Base-by-base conservation (phyloP, 1,140 invertebrate genomes). In the Aphidius gifuensis region DNA sequence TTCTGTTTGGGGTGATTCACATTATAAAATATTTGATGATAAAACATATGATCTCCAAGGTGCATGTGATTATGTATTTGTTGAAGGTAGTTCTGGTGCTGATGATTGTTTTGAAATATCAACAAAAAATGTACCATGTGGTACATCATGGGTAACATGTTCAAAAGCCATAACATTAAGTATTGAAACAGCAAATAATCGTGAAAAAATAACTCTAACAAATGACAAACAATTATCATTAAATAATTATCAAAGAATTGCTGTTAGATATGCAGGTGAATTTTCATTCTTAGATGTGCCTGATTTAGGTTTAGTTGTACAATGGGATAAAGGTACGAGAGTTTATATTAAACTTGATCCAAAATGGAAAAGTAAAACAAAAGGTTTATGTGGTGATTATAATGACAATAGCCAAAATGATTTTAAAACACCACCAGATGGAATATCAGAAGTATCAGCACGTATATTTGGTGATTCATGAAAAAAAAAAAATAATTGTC, bases 381-480 rank as follows among this genome's bases (percentile, higher is more conserved):
- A 86, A 79, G 94, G 94, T 55, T 80, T 97, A 4, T 97, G 94
- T 77, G 94, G 94, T 1, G 94, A 97, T 76, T 96, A 90, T 75
- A 93, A 97, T 75, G 87, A 88, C 39, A 88, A 96, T 70, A 83
- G 85, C 58, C 80, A 83, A 7, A 90, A 95, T 69, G 92, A 95
- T 71, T 94, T 95, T 82, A 86, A 89, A 73, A 90, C 90, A 5
- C 92, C 92, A 0, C 88, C 89, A 0, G 85, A 88, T 23, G 91
- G 91, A 1, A 74, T 88, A 32, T 79, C 86, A 3, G 91, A 93
- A 72, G 87, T 86, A 0, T 89, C 88, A 8, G 80, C 88, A 0
- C 79, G 84, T 38, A 78, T 91, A 5, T 96, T 96, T 74, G 93
- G 88, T 0, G 92, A 96, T 76, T 90, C 92, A 5, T 96, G 93